Evolutionary conservation across 2,888 invertebrate genomes (phyloP).

Genomic region (Chironomus tentans): DNA sequence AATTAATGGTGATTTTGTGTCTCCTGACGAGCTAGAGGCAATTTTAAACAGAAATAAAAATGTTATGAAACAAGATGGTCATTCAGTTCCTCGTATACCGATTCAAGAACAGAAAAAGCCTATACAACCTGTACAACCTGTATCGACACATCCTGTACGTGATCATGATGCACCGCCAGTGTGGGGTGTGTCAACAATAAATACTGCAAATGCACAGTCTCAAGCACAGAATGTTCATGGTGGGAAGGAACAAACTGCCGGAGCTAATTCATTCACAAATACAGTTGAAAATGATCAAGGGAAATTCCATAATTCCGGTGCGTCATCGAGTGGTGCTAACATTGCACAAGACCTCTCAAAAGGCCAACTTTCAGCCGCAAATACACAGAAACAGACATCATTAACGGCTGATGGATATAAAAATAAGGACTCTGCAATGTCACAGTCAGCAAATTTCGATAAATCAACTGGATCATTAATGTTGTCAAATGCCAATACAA

Average conservation of each 20-base stretch:
- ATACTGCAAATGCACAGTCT: constrained; percentile 16
- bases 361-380: constrained; percentile 11
- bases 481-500: background rate
- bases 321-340: constrained; percentile 8
- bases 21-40: constrained; percentile 17
- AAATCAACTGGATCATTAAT: background rate
- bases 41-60: background rate
- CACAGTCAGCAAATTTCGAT: constrained; percentile 14
- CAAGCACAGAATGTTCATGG: background rate
- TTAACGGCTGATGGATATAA: constrained; percentile 10
- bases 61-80: background rate
- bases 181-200: constrained; percentile 1
- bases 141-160: background rate
- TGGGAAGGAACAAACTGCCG: constrained; percentile 16
- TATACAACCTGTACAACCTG: too few species aligned
- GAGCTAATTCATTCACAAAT: constrained; percentile 17
- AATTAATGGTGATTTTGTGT: constrained; percentile 9
- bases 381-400: constrained; percentile 8
- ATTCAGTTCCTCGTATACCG: too few species aligned
- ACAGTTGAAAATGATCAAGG: constrained; percentile 17
- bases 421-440: constrained; percentile 2
- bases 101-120: too few species aligned
- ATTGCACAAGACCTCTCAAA: background rate
- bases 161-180: constrained; percentile 11
- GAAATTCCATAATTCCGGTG: constrained; percentile 17